phyloP scores from a whole-genome alignment of 2,113 vertebrate genomes.

The Oryzias melastigma region DNA sequence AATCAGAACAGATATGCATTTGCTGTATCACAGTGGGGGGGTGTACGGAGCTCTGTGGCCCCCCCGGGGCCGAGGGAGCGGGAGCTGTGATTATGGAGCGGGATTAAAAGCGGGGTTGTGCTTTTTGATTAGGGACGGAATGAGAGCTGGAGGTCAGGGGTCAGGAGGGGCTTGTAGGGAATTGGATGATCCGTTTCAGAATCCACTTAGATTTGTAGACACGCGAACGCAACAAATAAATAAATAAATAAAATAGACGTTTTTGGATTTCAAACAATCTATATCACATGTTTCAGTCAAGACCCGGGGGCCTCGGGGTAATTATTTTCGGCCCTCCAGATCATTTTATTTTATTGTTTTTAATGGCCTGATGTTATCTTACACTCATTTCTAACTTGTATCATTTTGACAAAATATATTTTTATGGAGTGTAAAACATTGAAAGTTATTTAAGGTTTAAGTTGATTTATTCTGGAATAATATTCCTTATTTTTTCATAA shows the following conservation, averaged over 20 bases:
- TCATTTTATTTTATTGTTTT: no score
- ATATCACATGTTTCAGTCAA: background rate
- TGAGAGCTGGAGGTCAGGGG: slow-evolving; percentile 57
- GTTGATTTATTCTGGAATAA: no score
- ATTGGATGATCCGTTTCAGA: slow-evolving; percentile 63
- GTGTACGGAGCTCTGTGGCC: slow-evolving; percentile 30
- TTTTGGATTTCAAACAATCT: slow-evolving; percentile 5
- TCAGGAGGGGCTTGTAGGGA: slow-evolving; percentile 21
- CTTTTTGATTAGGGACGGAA: slow-evolving; percentile 69
- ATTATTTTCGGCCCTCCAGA: no score
- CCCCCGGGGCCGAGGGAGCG: slow-evolving; percentile 14
- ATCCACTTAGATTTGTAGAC: slow-evolving; percentile 37
- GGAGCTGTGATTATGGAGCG: slow-evolving; percentile 65
- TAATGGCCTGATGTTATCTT: no score
- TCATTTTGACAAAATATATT: no score
- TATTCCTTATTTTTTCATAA: no score
- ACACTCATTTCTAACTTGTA: no score
- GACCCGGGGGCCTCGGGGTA: no score
- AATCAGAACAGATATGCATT: slow-evolving; percentile 75
- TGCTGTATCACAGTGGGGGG: slow-evolving; percentile 53
- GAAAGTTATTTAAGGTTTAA: no score
- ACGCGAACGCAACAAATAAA: slow-evolving; percentile 19
- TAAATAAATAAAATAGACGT: slow-evolving; percentile 2
- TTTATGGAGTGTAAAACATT: no score
- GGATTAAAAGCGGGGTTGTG: slow-evolving; percentile 71